Base-by-base conservation (phyloP, 2,888 invertebrate genomes). In the Erannis defoliaria region DNA sequence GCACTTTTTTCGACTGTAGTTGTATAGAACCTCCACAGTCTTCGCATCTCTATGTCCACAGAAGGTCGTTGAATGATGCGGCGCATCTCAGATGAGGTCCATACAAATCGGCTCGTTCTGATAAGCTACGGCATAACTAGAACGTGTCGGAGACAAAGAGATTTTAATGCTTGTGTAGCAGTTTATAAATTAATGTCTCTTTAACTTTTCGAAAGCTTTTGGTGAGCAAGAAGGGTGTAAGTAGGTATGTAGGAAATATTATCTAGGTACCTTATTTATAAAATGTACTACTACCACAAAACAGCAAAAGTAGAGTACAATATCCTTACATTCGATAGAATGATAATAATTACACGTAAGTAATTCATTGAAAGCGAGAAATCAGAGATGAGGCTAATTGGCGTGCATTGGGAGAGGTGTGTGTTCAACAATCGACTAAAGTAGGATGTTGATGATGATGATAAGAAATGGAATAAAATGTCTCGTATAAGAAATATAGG, bases 11-110 rank as follows among this genome's bases (percentile, higher is more conserved):
- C 6, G n/a, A 42, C n/a, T 21, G 2, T 12, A 6, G 5, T 21
- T 23, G 5, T 6, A 45, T 10, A 26, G 14, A 45, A 45, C 8
- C 14, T 46, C 46, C 6, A 18, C 12, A 16, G 2, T 31, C n/a
- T 77, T 80, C 66, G 37, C 62, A 61, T 21, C 67, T 79, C 67
- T 14, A 31, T 23, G 68, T 60, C 67, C 62, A 71, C 74, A 77
- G 73, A 77, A 75, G 74, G 72, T 72, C 76, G 73, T 73, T 80
- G 84, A 82, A 80, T 80, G 82, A 80, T 78, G 77, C 73, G 77
- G 71, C 74, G 71, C 77, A 76, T 73, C 76, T 75, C 63, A 63
- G 71, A 73, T 72, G 76, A 70, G 67, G 72, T 66, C 64, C 70
- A 78, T 78, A 79, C 80, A 76, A 79, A 82, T 77, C 75, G 70